Conservation (phyloP, 2,113 vertebrate species). For the Prionailurus bengalensis region DNA sequence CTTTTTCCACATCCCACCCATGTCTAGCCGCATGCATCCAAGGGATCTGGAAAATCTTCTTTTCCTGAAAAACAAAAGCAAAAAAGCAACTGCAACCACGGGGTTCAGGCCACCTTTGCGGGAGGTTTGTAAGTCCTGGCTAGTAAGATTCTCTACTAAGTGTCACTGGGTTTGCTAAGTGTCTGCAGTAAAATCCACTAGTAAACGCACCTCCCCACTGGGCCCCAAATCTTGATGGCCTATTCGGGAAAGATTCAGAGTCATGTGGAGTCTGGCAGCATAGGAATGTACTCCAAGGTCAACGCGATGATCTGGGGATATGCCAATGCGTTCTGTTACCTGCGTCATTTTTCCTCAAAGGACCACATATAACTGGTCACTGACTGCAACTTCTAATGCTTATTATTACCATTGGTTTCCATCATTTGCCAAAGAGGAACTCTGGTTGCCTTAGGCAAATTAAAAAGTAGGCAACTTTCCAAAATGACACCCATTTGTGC, state of each 20-base stretch:
- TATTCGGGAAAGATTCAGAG: background rate
- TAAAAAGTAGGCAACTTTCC: slow-evolving; percentile 32
- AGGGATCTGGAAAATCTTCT: slow-evolving; percentile 96
- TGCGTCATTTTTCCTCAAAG: background rate
- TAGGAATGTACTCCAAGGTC: background rate
- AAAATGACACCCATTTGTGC: background rate
- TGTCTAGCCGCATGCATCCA: slow-evolving; percentile 96
- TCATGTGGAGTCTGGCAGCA: background rate
- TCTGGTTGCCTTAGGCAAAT: background rate
- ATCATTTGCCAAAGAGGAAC: background rate
- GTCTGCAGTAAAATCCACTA: background rate
- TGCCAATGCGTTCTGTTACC: background rate
- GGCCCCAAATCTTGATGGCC: background rate
- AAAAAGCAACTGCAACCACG: background rate
- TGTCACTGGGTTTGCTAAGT: background rate
- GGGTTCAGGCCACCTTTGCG: background rate
- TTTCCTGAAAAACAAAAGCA: slow-evolving; percentile 88
- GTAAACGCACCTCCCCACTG: background rate
- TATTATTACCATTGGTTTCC: background rate
- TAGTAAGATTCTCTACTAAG: background rate
- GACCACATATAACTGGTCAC: too few species aligned
- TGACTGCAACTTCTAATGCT: background rate
- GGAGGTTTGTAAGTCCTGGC: background rate
- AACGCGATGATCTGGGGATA: background rate
- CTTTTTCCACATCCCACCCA: slow-evolving; percentile 95